Percentiles rank a stretch among this genome's conserved stretches.
Conservation (phyloP, 2,797 vertebrate genomes). For the Sebastes vulpes region DNA sequence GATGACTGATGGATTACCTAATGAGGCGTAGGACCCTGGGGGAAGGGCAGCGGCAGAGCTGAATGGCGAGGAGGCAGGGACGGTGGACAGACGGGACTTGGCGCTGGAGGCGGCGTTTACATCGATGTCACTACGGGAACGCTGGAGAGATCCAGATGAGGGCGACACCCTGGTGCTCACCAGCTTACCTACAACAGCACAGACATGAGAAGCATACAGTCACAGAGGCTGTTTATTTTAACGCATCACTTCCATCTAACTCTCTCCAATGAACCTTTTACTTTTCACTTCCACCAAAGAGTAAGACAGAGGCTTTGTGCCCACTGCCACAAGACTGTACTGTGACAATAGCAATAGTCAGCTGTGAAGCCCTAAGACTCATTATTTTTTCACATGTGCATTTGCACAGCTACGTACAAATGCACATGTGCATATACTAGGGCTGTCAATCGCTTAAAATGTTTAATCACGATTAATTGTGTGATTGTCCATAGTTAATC, state of each 20-base stretch:
- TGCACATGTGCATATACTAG: too few relatives aligned
- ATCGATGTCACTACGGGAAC: slow-evolving; percentile 96
- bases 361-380: not conserved
- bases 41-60: slow-evolving; percentile 93
- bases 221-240: not conserved
- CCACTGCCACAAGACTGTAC: not conserved
- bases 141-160: slow-evolving; percentile 93
- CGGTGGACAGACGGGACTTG: slow-evolving; percentile 92
- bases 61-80: slow-evolving; percentile 89
- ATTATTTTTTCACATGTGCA: not conserved
- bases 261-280: not conserved
- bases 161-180: slow-evolving; percentile 89
- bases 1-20: slow-evolving; percentile 88
- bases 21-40: slow-evolving; percentile 95
- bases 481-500: too few relatives aligned
- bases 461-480: rapidly evolving
- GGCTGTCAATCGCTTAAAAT: too few relatives aligned
- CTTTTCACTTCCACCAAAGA: not conserved
- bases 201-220: not conserved
- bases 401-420: not conserved
- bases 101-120: slow-evolving; percentile 96
- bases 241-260: not conserved
- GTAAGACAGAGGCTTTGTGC: not conserved
- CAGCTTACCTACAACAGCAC: slow-evolving; percentile 88
- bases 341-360: not conserved